Conservation (phyloP, 2,797 vertebrate species). For the Micropoecilia bifurca region DNA sequence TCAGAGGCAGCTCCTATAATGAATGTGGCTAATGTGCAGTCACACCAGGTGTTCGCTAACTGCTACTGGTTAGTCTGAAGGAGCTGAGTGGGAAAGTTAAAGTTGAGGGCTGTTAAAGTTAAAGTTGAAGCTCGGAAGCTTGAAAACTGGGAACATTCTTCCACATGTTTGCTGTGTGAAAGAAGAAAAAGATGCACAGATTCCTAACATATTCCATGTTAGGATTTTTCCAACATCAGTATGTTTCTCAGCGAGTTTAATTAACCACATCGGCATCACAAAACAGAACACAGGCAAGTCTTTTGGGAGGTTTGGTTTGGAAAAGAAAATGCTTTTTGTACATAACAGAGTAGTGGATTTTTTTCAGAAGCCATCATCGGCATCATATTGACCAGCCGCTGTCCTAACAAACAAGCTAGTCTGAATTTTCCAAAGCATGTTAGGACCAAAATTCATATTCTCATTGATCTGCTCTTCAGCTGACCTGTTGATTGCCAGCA, state of each 20-base stretch:
- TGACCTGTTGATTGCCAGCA: constrained; percentile 42
- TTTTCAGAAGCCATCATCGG: not conserved
- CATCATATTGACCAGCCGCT: not conserved
- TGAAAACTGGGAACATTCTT: not conserved
- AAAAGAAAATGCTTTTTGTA: not conserved
- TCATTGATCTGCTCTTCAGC: constrained; percentile 30
- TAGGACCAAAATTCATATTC: constrained; percentile 1
- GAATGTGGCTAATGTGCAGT: no score
- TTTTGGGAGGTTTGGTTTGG: not conserved
- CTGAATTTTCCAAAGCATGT: not conserved
- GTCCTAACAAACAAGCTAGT: not conserved
- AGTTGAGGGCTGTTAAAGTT: no score
- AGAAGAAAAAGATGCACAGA: not conserved
- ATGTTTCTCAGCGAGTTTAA: not conserved
- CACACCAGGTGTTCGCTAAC: no score
- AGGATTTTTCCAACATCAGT: not conserved
- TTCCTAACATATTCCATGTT: not conserved
- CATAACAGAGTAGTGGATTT: not conserved
- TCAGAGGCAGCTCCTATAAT: no score
- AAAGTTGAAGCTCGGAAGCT: no score
- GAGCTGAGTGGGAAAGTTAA: no score
- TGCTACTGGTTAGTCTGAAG: no score
- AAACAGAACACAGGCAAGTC: not conserved
- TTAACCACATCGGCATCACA: not conserved
- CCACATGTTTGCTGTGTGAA: not conserved